Evolutionary conservation across 2,797 vertebrate species (phyloP).

Genomic region (Lepus oiostolus): DNA sequence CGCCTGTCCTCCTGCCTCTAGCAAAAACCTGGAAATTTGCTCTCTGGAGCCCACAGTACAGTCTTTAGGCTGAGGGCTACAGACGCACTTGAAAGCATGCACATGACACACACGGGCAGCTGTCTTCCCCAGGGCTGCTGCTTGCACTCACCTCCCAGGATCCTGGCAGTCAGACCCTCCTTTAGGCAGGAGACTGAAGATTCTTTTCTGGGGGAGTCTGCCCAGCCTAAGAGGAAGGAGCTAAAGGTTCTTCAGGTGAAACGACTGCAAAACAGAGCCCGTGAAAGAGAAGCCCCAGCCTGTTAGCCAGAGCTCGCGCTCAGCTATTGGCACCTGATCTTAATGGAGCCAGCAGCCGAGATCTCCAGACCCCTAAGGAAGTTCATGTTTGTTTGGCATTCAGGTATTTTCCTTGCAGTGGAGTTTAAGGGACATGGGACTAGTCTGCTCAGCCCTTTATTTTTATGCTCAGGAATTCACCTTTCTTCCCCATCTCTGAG

Average conservation of each 20-base stretch:
- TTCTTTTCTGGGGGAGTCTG: background rate
- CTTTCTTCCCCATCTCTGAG: slow-evolving; percentile 88
- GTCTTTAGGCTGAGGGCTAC: background rate
- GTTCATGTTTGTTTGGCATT: background rate
- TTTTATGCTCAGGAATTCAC: slow-evolving; percentile 85
- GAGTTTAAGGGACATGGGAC: too few species aligned
- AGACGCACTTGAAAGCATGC: background rate
- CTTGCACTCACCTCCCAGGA: background rate
- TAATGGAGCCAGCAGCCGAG: background rate
- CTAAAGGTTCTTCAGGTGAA: background rate
- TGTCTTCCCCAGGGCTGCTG: background rate
- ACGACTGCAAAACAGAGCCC: background rate
- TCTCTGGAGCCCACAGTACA: background rate
- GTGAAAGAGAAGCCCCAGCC: background rate
- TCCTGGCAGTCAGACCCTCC: too few species aligned
- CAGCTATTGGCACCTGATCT: background rate
- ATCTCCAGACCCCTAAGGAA: background rate
- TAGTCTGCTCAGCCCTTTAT: too few species aligned
- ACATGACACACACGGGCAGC: background rate
- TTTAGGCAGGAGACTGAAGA: too few species aligned
- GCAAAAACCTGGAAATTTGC: background rate
- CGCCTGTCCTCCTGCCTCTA: background rate
- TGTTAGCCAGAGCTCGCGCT: background rate
- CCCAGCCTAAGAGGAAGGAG: background rate
- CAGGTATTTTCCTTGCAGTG: too few species aligned